These are phyloP conservation scores for Bovichtus diacanthus DNA, from an alignment of 2,797 vertebrate species.

Conservation along the genomic window DNA sequence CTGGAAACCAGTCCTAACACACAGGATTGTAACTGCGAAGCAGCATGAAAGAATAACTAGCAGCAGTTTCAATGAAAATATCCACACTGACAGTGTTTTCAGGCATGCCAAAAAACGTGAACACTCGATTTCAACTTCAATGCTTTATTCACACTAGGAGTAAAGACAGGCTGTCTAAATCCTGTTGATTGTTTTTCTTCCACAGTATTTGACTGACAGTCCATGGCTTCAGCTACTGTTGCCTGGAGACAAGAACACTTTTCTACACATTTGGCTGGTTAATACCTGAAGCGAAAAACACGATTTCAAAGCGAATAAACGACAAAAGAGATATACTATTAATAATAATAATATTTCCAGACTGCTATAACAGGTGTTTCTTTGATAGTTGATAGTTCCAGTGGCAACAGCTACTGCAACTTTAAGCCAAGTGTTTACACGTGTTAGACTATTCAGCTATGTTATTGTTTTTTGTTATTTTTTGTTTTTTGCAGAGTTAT, in stretches of 20 bases:
- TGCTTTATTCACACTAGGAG: not conserved
- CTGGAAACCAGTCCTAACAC: not conserved
- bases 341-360: conserved; percentile 2
- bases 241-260: conserved; percentile 4
- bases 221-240: not conserved
- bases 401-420: not conserved
- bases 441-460: not conserved
- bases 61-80: conserved; percentile 16
- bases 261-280: not conserved
- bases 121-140: not conserved
- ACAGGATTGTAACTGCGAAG: not conserved
- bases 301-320: not conserved
- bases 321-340: not conserved
- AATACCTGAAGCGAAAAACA: not conserved
- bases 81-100: conserved; percentile 28
- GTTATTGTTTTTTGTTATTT: not conserved
- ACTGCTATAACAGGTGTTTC: not conserved
- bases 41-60: conserved; percentile 16
- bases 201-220: not conserved
- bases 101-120: not conserved
- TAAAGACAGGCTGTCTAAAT: conserved; percentile 10
- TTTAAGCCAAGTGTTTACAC: not conserved
- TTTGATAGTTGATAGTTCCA: not conserved
- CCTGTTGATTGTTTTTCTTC: not conserved
- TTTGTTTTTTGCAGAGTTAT: not conserved